Conservation (phyloP, 1,140 invertebrate species). For the Apocrypta bakeri region DNA sequence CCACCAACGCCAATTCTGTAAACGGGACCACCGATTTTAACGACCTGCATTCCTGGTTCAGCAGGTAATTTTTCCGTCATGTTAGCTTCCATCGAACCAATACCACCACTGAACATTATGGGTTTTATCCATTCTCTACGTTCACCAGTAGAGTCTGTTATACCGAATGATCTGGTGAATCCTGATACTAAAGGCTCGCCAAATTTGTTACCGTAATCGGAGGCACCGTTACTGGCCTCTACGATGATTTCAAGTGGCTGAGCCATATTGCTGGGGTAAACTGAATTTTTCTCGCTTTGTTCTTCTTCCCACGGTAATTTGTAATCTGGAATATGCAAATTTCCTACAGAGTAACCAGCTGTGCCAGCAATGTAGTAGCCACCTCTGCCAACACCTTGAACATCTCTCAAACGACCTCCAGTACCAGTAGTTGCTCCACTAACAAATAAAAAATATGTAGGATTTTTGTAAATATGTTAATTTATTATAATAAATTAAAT, state of each 20-base stretch:
- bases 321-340: constrained; percentile 92
- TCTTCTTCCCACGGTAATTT: constrained; percentile 90
- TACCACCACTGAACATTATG: constrained; percentile 98
- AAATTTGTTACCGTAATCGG: constrained; percentile 99
- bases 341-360: constrained; percentile 96
- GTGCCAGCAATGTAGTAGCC: constrained; percentile 96
- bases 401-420: constrained; percentile 94
- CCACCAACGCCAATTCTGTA: constrained; percentile 98
- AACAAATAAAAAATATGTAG: constrained; percentile 23
- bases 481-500: not conserved
- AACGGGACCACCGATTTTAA: constrained; percentile 97
- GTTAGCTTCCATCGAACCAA: constrained; percentile 90
- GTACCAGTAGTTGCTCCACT: constrained; percentile 98
- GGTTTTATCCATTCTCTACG: constrained; percentile 97
- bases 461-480: not conserved
- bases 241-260: constrained; percentile 90
- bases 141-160: constrained; percentile 79
- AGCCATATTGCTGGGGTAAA: constrained; percentile 94
- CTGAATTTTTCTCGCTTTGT: constrained; percentile 62
- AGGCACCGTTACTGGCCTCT: constrained; percentile 97
- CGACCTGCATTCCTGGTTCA: constrained; percentile 83
- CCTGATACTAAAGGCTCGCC: constrained; percentile 95
- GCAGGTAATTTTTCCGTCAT: constrained; percentile 85
- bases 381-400: constrained; percentile 93
- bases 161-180: constrained; percentile 93